Evolutionary conservation across 2,113 vertebrate species (phyloP).

Genomic region (Apeltes quadracus): DNA sequence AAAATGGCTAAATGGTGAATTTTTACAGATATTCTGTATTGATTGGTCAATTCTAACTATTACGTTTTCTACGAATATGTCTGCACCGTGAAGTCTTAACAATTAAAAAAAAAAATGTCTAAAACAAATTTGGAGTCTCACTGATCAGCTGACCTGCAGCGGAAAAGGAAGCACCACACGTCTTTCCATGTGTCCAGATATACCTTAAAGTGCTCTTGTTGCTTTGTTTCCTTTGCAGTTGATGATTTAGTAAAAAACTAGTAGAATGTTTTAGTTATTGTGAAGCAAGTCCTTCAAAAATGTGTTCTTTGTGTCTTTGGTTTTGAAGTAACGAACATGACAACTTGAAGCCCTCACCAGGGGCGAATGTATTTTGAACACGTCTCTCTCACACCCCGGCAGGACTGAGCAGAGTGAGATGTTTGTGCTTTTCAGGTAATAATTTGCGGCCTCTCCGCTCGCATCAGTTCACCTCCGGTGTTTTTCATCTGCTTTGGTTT

Average conservation of each 20-base stretch:
- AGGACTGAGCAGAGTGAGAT: constrained; percentile 35
- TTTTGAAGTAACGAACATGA: constrained; percentile 46
- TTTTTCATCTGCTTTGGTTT: constrained; percentile 61
- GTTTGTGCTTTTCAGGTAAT: constrained; percentile 41
- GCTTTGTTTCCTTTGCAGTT: constrained; percentile 39
- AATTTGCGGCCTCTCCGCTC: constrained; percentile 1
- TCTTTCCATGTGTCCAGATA: constrained; percentile 21
- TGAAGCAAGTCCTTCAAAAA: constrained; percentile 42
- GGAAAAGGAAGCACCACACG: constrained; percentile 36
- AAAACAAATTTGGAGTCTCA: constrained; percentile 24
- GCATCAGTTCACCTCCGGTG: constrained; percentile 37
- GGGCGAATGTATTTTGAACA: constrained; percentile 32
- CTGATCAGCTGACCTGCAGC: constrained; percentile 34
- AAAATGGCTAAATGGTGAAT: constrained; percentile 26
- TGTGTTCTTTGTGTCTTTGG: constrained; percentile 53
- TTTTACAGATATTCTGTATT: constrained; percentile 25
- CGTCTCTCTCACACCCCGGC: constrained; percentile 36
- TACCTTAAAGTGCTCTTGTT: constrained; percentile 69
- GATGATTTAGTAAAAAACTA: constrained; percentile 43
- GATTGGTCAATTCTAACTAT: constrained; percentile 26
- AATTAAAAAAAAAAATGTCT: constrained; percentile 22
- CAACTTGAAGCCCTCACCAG: constrained; percentile 13
- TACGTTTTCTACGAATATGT: constrained; percentile 11
- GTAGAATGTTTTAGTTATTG: constrained; percentile 4
- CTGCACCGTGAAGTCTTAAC: constrained; percentile 23